Conservation (phyloP, 2,113 vertebrate genomes). For the Brachyistius frenatus region DNA sequence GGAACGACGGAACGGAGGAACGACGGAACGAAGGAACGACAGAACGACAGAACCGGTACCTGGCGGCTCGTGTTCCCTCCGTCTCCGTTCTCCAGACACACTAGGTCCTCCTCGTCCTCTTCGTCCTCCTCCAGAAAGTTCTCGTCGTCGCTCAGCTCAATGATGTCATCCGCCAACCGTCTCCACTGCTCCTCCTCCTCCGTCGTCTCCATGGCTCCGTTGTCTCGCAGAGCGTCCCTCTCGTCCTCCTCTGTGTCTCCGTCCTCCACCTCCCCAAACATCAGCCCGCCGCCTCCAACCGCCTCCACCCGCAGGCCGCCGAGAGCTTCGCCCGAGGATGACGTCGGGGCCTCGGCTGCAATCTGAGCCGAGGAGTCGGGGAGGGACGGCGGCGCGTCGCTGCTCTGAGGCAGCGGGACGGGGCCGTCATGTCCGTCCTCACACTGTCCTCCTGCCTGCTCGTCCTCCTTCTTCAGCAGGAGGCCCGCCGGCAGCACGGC, state of each 20-base stretch:
- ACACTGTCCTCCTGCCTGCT: constrained; percentile 49
- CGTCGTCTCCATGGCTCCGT: constrained; percentile 47
- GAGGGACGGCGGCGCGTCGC: constrained; percentile 3
- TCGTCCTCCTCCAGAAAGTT: constrained; percentile 85
- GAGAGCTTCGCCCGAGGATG: constrained; percentile 68
- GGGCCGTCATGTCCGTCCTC: constrained; percentile 6
- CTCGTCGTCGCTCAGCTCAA: constrained; percentile 95
- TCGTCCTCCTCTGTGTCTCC: constrained; percentile 64
- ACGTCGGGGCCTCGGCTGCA: constrained; percentile 52
- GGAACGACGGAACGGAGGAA: no score
- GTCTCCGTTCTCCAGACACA: constrained; percentile 88
- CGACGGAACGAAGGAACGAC: no score
- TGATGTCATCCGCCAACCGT: constrained; percentile 89
- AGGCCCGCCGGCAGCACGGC: constrained; percentile 34
- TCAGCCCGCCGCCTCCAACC: constrained; percentile 51
- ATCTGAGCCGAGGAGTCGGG: constrained; percentile 72
- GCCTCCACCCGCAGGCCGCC: constrained; percentile 59
- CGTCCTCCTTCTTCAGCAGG: constrained; percentile 75
- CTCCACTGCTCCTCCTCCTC: constrained; percentile 89
- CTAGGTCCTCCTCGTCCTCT: constrained; percentile 93
- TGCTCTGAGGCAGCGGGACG: no score
- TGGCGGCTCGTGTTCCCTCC: constrained; percentile 53
- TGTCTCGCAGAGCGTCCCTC: constrained; percentile 68
- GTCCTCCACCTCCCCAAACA: constrained; percentile 79
- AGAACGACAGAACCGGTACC: constrained; percentile 23